Evolutionary conservation across 2,797 vertebrate species (phyloP).

Genomic region (Macroramphosus scolopax): DNA sequence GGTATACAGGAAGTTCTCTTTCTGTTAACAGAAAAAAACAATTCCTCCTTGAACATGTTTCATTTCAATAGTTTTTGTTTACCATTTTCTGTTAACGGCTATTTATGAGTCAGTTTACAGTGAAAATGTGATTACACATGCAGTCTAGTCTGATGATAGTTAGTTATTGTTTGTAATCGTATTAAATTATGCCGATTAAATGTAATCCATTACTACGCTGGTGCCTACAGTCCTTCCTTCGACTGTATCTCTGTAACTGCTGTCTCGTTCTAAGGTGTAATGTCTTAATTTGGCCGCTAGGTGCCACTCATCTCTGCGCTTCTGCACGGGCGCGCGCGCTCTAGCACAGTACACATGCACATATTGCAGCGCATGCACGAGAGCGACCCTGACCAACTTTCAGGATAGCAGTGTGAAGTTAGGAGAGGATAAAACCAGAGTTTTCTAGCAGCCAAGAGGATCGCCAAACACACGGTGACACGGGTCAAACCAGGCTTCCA

Average conservation of each 20-base stretch:
- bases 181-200: too few relatives aligned
- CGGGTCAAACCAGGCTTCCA: constrained; percentile 22
- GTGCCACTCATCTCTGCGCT: constrained; percentile 32
- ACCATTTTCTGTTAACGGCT: too few relatives aligned
- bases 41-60: too few relatives aligned
- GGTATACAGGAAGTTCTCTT: too few relatives aligned
- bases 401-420: constrained; percentile 45
- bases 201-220: too few relatives aligned
- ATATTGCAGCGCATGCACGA: constrained; percentile 54
- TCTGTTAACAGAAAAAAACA: too few relatives aligned
- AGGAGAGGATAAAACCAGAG: constrained; percentile 34
- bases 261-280: background rate
- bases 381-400: constrained; percentile 42
- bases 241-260: background rate
- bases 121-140: too few relatives aligned
- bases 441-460: background rate
- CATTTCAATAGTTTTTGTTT: too few relatives aligned
- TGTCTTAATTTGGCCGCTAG: constrained; percentile 31
- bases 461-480: background rate
- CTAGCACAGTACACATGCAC: constrained; percentile 49
- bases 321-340: constrained; percentile 44
- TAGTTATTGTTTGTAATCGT: too few relatives aligned
- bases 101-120: too few relatives aligned
- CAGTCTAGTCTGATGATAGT: too few relatives aligned
- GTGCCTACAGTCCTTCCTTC: background rate